Base-by-base conservation (phyloP, 2,888 invertebrate genomes). In the Lysandra coridon region DNA sequence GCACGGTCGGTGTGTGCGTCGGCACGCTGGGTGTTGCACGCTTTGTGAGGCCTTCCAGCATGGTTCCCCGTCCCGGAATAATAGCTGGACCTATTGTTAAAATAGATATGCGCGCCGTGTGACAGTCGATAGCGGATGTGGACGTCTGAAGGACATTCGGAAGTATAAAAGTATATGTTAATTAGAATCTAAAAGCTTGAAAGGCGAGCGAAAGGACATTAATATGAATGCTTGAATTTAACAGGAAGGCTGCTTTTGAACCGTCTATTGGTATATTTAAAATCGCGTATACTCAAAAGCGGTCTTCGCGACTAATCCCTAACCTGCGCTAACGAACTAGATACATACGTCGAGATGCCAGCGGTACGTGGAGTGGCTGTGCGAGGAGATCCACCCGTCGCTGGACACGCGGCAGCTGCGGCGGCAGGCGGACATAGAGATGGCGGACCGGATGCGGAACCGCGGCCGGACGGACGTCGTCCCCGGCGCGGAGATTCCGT, bases 311-410 rank as follows among this genome's bases (percentile, higher is more conserved):
- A 83, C 83, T 82, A 83, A 91, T 88, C 90, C 91, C 91, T 95
- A 95, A 92, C 90, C 84, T 79, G 81, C 81, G 84, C 83, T 96
- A 95, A 96, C 96, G 88, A 95, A 90, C 80, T 96, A 98, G 98
- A 97, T 97, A 89, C 97, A 98, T 95, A 97, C 97, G 90, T 96
- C 97, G 89, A 96, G 97, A 88, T 96, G 98, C 90, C 97, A 97
- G 92, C 96, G 97, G 83, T 99, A 97, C 95, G 96, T 96, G 82
- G 98, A 98, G 86, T 96, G 96, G 92, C 95, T 98, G 83, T 96
- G 98, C 90, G 97, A 97, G 87, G 97, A 98, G 86, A 95, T 97
- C 78, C 98, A 97, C 87, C 98, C 98, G 2, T 97, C 97, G 80
- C 90, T 97, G 88, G 98, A 98, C 92, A 89, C 89, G 86, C 88